phyloP scores from a whole-genome alignment of 1,140 invertebrate species.

The Sminthurides bifidus region DNA sequence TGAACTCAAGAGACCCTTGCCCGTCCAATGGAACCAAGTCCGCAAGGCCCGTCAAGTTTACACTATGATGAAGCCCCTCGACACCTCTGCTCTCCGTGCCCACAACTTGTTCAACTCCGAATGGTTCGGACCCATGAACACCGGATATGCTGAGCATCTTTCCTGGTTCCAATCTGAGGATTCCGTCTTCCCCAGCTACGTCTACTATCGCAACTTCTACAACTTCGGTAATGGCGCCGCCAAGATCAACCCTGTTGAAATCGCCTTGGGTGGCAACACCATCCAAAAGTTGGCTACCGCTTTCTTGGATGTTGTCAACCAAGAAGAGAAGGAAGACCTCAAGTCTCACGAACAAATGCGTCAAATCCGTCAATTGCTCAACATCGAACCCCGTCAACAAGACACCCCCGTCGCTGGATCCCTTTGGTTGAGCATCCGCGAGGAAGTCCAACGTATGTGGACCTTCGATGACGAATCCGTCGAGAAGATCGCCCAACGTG shows the following conservation, averaged over 20 bases:
- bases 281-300: slow-evolving; percentile 7
- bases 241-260: slow-evolving; percentile 22
- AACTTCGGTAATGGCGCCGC: slow-evolving; percentile 23
- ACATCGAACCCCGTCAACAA: slow-evolving; percentile 20
- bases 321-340: background rate
- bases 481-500: slow-evolving; percentile 3
- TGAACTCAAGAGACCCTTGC: slow-evolving; percentile 15
- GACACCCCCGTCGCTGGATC: slow-evolving; percentile 6
- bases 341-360: slow-evolving; percentile 16
- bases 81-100: slow-evolving; percentile 13
- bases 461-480: slow-evolving; percentile 5
- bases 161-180: slow-evolving; percentile 18
- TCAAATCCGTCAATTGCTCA: slow-evolving; percentile 11
- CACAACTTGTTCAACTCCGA: slow-evolving; percentile 27
- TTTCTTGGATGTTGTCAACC: background rate
- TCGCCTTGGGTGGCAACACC: slow-evolving; percentile 13
- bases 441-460: slow-evolving; percentile 26
- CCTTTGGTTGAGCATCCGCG: slow-evolving; percentile 21
- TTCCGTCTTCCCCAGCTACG: slow-evolving; percentile 21
- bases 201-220: slow-evolving; percentile 25
- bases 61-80: slow-evolving; percentile 26
- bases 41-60: slow-evolving; percentile 25
- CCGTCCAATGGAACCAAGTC: slow-evolving; percentile 6
- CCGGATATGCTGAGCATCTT: slow-evolving; percentile 20
- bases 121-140: slow-evolving; percentile 4